Base-by-base conservation (phyloP, 2,888 invertebrate genomes). In the Calephelis perditalis region DNA sequence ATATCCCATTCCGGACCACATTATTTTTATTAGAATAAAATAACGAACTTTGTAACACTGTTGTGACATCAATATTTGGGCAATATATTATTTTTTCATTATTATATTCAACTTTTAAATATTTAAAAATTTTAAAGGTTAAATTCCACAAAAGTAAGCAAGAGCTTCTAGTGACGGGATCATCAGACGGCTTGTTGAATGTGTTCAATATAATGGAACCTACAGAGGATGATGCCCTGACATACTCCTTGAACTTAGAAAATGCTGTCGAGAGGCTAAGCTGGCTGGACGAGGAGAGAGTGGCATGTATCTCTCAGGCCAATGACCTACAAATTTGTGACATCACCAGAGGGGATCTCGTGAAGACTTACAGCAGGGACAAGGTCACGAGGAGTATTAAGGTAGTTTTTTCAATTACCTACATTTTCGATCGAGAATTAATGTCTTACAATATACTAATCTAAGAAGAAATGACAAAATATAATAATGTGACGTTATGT, bases 151-250 rank as follows among this genome's bases (percentile, higher is more conserved):
- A 93, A 59, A 80, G 74, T 7, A 92, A 95, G 74, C 82, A 92
- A 3, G 93, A 95, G 76, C 79, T 91, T 7, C 73, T 98, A 60
- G 93, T 94, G 11, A 93, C 96, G 0, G 96, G 96, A 0, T 95
- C 96, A 2, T 92, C 93, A 0, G 98, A 98, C 80, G 97, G 97
- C 0, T 89, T 98, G 12, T 92, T 98, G 1, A 98, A 98, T 82
- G 76, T 96, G 3, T 98, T 94, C 81, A 95, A 98, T 79, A 89
- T 98, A 35, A 91, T 92, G 57, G 92, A 96, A 75, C 72, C 86
- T 0, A 86, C 81, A 0, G 98, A 98, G 84, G 96, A 97, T 62
- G 95, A 96, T 71, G 97, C 98, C 0, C 84, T 98, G 3, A 82
- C 86, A 11, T 94, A 93, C 70, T 95, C 96, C 0, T 86, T 97